Evolutionary conservation across 2,113 vertebrate species (phyloP), one percentile per base, ranked within the genome.

Genomic region (Thomomys bottae): DNA sequence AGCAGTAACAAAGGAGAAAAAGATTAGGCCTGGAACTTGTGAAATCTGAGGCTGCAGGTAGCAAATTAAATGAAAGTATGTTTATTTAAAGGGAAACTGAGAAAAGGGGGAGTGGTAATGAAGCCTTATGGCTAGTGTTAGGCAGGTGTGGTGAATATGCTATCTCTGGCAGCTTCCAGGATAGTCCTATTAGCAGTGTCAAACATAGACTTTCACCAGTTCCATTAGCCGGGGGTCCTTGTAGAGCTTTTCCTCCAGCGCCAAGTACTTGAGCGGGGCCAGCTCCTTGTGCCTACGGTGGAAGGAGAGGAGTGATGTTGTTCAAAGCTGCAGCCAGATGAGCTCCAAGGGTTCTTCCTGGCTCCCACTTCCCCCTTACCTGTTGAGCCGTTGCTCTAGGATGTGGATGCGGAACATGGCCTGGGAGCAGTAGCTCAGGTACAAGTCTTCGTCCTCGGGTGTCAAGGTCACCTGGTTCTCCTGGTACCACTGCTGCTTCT

Each of bases 401-500:
- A 96, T 38, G 17, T 96, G 97, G 76, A 98, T 98, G 9, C 94
- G 97, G 94, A 98, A 98, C 93, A 88, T 97, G 89, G 98, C 96
- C 64, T 98, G 96, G 1, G 98, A 97, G 89, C 97, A 98, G 75
- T 87, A 97, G 7, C 92, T 1, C 0, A 98, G 92, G 90, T 99
- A 98, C 3, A 95, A 80, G 0, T 96, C 95, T 88, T 98, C 95
- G 0, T 98, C 96, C 80, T 98, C 92, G 0, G 91, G 3, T 0
- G 90, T 97, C 96, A 98, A 92, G 73, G 87, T 90, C 17, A 91
- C 89, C 96, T 97, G 94, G 72, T 98, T 98, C 96, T 97, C 94
- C 84, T 98, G 97, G 96, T 98, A 99, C 98, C 97, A 98, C 32
- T 95, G 96, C 76, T 99, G 96, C 70, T 98, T 96, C 96, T 91